Conservation (phyloP, 2,113 vertebrate genomes). For the Rhegmatorhina hoffmannsi region DNA sequence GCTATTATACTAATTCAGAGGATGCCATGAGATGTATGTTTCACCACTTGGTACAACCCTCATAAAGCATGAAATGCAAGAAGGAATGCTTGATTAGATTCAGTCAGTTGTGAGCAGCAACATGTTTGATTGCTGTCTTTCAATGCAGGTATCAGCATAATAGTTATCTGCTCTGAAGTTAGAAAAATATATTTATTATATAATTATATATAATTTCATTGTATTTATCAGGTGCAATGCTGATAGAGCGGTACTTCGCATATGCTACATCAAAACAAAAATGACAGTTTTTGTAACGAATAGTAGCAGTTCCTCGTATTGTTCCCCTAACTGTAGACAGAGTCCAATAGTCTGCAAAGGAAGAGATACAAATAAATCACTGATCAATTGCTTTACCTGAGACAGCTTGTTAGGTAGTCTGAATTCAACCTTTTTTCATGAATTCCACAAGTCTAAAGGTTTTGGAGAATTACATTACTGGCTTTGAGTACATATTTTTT, state of each 20-base stretch:
- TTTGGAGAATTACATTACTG: neutral
- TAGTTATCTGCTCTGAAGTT: constrained; percentile 40
- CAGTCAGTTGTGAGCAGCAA: neutral
- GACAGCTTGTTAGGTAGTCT: neutral
- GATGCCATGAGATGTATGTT: neutral
- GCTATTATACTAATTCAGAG: neutral
- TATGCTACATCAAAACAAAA: neutral
- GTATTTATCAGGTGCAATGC: neutral
- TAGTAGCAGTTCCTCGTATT: neutral
- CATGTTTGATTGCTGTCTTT: constrained; percentile 6
- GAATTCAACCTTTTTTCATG: neutral
- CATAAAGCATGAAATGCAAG: constrained; percentile 28
- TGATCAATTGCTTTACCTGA: neutral
- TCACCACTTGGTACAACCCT: neutral
- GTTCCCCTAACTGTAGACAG: neutral
- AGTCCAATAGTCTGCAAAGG: neutral
- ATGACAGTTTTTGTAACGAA: neutral
- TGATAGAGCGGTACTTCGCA: neutral
- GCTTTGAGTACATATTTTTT: neutral
- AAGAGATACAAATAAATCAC: neutral
- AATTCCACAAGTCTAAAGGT: neutral
- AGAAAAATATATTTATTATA: neutral
- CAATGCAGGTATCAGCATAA: constrained; percentile 24
- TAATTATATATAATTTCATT: neutral
- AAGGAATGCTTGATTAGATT: constrained; percentile 52